phyloP scores from a whole-genome alignment of 2,888 invertebrate species.

The Dendrolimus pini region DNA sequence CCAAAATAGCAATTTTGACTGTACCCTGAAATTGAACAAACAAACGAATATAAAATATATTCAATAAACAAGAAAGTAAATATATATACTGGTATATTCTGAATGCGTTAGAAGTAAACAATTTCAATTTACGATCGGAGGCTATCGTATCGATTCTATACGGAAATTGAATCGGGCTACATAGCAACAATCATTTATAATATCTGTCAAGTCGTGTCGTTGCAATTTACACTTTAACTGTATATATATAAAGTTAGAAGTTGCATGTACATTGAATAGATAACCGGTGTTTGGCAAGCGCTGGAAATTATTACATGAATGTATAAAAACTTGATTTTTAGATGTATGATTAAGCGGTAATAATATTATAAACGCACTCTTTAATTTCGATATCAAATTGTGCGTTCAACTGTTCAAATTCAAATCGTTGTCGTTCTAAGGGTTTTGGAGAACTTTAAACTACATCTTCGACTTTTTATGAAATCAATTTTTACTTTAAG shows the following conservation, averaged over 20 bases:
- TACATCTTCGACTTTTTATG: no score
- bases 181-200: constrained; percentile 10
- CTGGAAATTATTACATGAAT: background rate
- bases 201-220: constrained; percentile 3
- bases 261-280: constrained; percentile 1
- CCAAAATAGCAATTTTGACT: background rate
- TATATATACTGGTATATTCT: constrained; percentile 11
- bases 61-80: constrained; percentile 17
- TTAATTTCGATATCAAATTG: background rate
- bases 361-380: background rate
- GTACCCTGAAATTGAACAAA: constrained; percentile 3
- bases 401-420: background rate
- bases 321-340: background rate
- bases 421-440: no score
- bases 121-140: constrained; percentile 23
- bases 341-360: background rate
- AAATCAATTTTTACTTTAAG: no score
- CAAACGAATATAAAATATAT: constrained; percentile 9
- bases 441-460: no score
- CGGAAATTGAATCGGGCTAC: constrained; percentile 27
- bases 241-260: constrained; percentile 3
- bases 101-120: constrained; percentile 30
- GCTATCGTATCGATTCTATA: constrained; percentile 23
- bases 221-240: background rate
- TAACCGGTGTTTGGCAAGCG: background rate